Base-by-base conservation (phyloP, 2,888 invertebrate species). In the Rambutsinella grinnellia region DNA sequence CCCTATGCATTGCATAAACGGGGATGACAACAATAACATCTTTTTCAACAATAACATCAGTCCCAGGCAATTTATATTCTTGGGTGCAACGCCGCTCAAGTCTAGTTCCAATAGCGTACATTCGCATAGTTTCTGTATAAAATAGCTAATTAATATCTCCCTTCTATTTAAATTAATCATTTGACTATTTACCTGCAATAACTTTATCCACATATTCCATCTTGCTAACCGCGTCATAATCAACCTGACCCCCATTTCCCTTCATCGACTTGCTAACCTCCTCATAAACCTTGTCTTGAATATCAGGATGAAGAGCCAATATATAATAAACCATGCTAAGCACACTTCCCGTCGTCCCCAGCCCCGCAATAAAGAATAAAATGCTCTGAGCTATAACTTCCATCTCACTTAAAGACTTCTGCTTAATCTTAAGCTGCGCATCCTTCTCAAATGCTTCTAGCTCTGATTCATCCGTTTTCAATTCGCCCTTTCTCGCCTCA, bases 171-270 rank as follows among this genome's bases (percentile, higher is more conserved):
- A 47, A 47, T 19, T 62, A 62, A 21, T 49, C 28, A n/a, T 57
- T 24, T 44, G 46, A 3, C 19, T 5, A 8, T 36, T n/a, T 51
- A 79, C 78, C 82, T 47, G 78, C 60, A n/a, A 82, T 60, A 51
- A 82, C 67, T 56, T 76, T 80, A 8, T 82, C 82, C 72, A 81
- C 47, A 57, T 80, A 80, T 36, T 81, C 72, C 78, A 82, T 71
- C 5, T 75, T 28, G 13, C 17, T 53, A 23, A 80, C 46, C 2
- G 54, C 57, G 10, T 82, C 82, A 54, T 81, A 81, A 21, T 53
- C 72, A 2, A 82, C 26, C 17, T 76, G 15, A 1, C 62, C 74
- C 5, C 71, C 72, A 53, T 53, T 27, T 2, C 21, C 44, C 10
- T 26, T 57, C 72, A 74, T 72, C 5, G 49, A 56, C 13, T 13